phyloP scores from a whole-genome alignment of 2,113 vertebrate species.

The Falcunculus frontatus region DNA sequence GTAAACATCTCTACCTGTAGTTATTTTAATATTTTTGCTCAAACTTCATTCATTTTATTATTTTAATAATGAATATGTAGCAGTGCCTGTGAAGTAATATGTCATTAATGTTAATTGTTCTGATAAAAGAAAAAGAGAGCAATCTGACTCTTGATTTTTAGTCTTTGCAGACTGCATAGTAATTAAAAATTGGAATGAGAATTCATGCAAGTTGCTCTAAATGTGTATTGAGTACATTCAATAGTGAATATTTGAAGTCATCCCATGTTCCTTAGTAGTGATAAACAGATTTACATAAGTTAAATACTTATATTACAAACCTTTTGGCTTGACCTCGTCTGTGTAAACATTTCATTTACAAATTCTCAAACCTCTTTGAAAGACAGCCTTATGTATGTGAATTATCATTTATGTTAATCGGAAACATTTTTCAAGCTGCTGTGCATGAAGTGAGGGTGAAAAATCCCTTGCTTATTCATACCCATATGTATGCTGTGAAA shows the following conservation, averaged over 20 bases:
- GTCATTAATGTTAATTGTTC: slow-evolving; percentile 27
- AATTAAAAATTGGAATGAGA: slow-evolving; percentile 54
- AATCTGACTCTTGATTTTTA: slow-evolving; percentile 19
- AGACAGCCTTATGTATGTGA: background rate
- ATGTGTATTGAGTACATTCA: background rate
- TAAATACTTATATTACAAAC: slow-evolving; percentile 4
- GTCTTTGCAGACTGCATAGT: slow-evolving; percentile 19
- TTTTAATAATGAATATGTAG: background rate
- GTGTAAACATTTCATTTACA: background rate
- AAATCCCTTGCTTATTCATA: slow-evolving; percentile 21
- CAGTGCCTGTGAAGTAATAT: background rate
- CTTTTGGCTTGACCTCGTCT: slow-evolving; percentile 34
- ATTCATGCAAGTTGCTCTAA: background rate
- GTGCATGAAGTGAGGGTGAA: slow-evolving; percentile 5
- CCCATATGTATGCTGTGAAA: slow-evolving; percentile 12
- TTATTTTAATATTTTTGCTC: background rate
- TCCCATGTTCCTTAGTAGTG: background rate
- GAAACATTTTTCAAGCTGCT: slow-evolving; percentile 34
- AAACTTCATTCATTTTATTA: background rate
- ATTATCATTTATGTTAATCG: slow-evolving; percentile 1
- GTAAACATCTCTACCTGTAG: background rate
- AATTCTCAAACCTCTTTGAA: slow-evolving; percentile 23
- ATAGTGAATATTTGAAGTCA: slow-evolving; percentile 2
- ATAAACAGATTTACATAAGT: slow-evolving; percentile 41
- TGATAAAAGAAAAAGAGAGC: slow-evolving; percentile 47